These are phyloP conservation scores for Barbus barbus DNA, from an alignment of 2,113 vertebrate species.

Conservation along the genomic window DNA sequence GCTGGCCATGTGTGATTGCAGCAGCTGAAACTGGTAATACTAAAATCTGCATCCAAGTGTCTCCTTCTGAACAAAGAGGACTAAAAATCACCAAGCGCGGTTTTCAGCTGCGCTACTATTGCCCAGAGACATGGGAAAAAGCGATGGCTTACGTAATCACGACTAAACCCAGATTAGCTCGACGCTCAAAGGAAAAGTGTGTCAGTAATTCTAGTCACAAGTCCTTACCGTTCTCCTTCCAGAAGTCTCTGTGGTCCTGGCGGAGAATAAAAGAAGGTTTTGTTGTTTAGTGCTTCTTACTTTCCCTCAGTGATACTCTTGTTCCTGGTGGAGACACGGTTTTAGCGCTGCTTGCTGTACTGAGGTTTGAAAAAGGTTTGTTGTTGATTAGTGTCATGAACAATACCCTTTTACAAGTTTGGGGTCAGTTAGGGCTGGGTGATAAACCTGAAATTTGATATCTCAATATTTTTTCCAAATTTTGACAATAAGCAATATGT, in stretches of 20 bases:
- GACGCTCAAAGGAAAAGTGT: slow-evolving; percentile 56
- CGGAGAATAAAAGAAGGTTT: slow-evolving; percentile 53
- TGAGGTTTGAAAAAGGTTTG: not conserved
- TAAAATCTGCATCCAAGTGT: slow-evolving; percentile 17
- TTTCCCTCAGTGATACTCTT: slow-evolving; percentile 52
- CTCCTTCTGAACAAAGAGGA: slow-evolving; percentile 8
- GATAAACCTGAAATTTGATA: too few relatives aligned
- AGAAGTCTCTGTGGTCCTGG: slow-evolving; percentile 57
- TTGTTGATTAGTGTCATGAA: not conserved
- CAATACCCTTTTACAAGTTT: not conserved
- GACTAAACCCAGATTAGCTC: slow-evolving; percentile 63
- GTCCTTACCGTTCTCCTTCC: slow-evolving; percentile 52
- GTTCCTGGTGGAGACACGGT: slow-evolving; percentile 42
- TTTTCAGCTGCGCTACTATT: slow-evolving; percentile 23
- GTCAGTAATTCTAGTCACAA: slow-evolving; percentile 68
- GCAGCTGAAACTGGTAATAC: slow-evolving; percentile 20
- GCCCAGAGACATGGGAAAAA: slow-evolving; percentile 4
- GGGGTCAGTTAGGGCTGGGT: too few relatives aligned
- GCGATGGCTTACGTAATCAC: slow-evolving; percentile 47
- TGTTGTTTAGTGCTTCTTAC: slow-evolving; percentile 57
- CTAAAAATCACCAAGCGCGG: slow-evolving; percentile 19
- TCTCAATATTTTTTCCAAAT: too few relatives aligned
- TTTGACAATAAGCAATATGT: too few relatives aligned
- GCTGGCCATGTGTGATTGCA: slow-evolving; percentile 32
- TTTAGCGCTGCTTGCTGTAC: slow-evolving; percentile 38